Evolutionary conservation across 2,797 vertebrate genomes (phyloP), one percentile per base, ranked within the genome.

Genomic region (Gymnodraco acuticeps): DNA sequence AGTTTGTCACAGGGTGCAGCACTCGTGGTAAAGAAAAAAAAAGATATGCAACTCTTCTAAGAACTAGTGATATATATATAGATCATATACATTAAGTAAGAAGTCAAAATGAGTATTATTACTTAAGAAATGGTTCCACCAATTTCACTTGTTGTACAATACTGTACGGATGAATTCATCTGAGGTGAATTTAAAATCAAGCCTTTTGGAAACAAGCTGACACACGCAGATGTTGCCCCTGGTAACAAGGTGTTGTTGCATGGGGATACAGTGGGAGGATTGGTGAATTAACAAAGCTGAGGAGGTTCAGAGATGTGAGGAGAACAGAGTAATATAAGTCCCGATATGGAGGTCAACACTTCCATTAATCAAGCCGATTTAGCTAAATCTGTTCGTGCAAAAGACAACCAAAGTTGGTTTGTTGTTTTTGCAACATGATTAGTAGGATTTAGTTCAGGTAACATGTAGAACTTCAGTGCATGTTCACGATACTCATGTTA

Each of bases 1-100:
- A 76, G 80, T 80, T 87, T 69, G 70, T 83, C 55, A 64, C 45
- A 75, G 67, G 87, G 86, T 81, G 83, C 4, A 71, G 70, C 47
- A 80, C 68, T 53, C 19, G n/a, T 64, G 80, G 41, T 33, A 41
- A 58, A 73, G 58, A 77, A 85, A 76, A 62, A 62, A 27, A 51
- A 52, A 31, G 8, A 14, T 41, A 50, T 41, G 10, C 51, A 19
- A 19, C 2, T 58, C n/a, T 47, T 52, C 53, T 10, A 52, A 31
- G 10, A 61, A 42, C 15, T 5, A 42, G 14, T 19, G 11, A 19
- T n/a, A 17, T 31, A 64, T 4, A 61, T 42, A 46, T 2, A n/a
- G 1, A 61, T 33, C 2, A 20, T 3, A 8, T 31, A 20, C 4
- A 46, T 4, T 11, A 48, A 0, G 1, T 3, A 38, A 16, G 23